A percentile compares a stretch with the other conserved stretches of the same genome.
phyloP scores from a whole-genome alignment of 2,797 vertebrate species.

The Hirundo rustica region DNA sequence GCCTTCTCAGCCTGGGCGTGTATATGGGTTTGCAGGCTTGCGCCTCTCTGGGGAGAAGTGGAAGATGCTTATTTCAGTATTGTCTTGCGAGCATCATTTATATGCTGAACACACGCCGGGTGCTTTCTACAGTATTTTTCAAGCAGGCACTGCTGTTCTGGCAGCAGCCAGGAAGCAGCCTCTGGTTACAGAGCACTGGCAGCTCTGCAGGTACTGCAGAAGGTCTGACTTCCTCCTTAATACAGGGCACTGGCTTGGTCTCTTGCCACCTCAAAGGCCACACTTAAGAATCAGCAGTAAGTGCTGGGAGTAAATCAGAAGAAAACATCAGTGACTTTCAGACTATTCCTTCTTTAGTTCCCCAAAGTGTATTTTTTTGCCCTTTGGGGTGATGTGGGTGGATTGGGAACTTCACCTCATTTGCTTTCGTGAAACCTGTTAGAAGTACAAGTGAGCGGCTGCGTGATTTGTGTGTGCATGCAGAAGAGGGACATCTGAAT shows the following conservation, averaged over 20 bases:
- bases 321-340: conserved; percentile 14
- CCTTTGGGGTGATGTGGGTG: conserved; percentile 6
- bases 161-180: conserved; percentile 20
- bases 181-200: conserved; percentile 34
- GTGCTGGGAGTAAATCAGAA: not conserved
- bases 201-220: conserved; percentile 49
- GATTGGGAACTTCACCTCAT: not conserved
- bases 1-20: not conserved
- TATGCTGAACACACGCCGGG: conserved; percentile 41
- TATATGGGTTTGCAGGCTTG: not conserved
- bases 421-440: conserved; percentile 28
- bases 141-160: conserved; percentile 22
- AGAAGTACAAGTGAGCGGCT: not conserved
- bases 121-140: conserved; percentile 58
- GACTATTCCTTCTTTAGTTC: not conserved
- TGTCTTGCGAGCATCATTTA: conserved; percentile 35
- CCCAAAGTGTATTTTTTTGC: not conserved
- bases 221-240: conserved; percentile 27
- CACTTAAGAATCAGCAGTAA: conserved; percentile 34
- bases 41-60: not conserved
- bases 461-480: not conserved
- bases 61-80: conserved; percentile 48
- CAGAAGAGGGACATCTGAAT: conserved; percentile 27
- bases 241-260: not conserved
- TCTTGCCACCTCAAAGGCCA: not conserved